Conservation (phyloP, 92 coral and sea anemone genomes). For the Actinostola sp. region DNA sequence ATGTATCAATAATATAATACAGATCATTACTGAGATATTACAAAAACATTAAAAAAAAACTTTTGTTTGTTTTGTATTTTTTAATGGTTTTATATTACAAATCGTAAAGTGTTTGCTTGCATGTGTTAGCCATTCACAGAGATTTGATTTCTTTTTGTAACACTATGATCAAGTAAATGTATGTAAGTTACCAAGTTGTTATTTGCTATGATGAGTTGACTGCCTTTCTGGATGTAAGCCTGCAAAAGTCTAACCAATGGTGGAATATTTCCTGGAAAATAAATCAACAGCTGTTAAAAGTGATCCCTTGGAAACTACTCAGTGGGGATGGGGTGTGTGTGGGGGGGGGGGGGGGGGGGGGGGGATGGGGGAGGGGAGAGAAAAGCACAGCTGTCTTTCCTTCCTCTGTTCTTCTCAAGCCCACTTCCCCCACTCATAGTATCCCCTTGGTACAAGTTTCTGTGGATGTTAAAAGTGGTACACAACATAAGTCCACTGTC, state of each 20-base stretch:
- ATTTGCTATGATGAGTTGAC: constrained; percentile 69
- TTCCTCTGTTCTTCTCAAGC: too few relatives aligned
- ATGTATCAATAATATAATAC: not conserved
- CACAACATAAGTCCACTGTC: not conserved
- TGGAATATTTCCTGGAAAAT: constrained; percentile 84
- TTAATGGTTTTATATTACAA: too few relatives aligned
- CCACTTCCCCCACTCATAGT: too few relatives aligned
- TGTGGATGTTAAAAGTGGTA: too few relatives aligned
- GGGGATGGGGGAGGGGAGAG: not conserved
- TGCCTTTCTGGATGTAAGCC: constrained; percentile 90
- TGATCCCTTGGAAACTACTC: not conserved
- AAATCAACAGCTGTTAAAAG: not conserved
- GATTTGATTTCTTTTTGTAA: too few relatives aligned
- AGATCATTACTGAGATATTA: not conserved
- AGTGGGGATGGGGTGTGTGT: not conserved
- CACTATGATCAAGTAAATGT: too few relatives aligned
- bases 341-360: too few relatives aligned
- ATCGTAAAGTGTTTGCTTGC: too few relatives aligned
- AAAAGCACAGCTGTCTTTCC: not conserved
- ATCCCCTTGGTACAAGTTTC: too few relatives aligned
- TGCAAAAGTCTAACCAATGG: constrained; percentile 92
- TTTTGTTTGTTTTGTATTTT: too few relatives aligned
- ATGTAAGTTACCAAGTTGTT: constrained; percentile 89
- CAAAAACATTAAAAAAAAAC: too few relatives aligned
- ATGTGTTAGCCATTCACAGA: too few relatives aligned